A percentile compares a stretch with the other conserved stretches of the same genome.
These are phyloP conservation scores for Thereva nobilitata DNA, from an alignment of 2,888 invertebrate species.

Conservation along the genomic window DNA sequence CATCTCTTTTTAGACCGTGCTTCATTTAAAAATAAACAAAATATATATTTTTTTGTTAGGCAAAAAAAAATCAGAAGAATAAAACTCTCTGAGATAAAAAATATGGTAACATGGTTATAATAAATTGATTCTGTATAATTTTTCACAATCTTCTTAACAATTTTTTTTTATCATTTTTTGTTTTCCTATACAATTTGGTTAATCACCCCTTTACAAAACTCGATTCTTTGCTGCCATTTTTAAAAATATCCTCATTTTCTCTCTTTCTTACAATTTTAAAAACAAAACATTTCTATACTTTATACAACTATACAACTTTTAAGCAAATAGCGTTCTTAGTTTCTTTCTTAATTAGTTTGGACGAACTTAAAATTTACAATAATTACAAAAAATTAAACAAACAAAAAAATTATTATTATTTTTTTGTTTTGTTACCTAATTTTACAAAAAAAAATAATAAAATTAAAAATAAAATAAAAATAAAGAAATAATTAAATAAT, in stretches of 20 bases:
- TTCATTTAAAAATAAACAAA: no score
- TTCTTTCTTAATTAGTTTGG: slow-evolving; percentile 34
- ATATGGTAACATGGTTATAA: no score
- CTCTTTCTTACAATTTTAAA: slow-evolving; percentile 32
- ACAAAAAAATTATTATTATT: background rate
- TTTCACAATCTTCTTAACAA: slow-evolving; percentile 24
- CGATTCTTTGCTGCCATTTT: slow-evolving; percentile 35
- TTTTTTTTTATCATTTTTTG: slow-evolving; percentile 38
- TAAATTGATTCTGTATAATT: background rate
- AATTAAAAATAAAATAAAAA: slow-evolving; percentile 20
- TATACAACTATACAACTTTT: slow-evolving; percentile 35
- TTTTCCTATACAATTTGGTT: slow-evolving; percentile 16
- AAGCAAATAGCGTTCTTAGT: slow-evolving; percentile 25
- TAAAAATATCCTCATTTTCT: slow-evolving; percentile 36
- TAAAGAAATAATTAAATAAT: background rate
- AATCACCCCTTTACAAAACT: slow-evolving; percentile 21
- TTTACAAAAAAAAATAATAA: no score
- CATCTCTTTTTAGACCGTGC: no score
- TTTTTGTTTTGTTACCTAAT: slow-evolving; percentile 6
- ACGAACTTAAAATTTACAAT: slow-evolving; percentile 38
- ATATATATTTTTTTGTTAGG: no score
- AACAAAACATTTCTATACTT: slow-evolving; percentile 29
- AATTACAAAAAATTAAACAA: background rate
- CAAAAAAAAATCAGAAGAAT: no score
- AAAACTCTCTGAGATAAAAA: no score